These are phyloP conservation scores for Cataglyphis altisquamis DNA, from an alignment of 2,888 invertebrate species.

Conservation along the genomic window DNA sequence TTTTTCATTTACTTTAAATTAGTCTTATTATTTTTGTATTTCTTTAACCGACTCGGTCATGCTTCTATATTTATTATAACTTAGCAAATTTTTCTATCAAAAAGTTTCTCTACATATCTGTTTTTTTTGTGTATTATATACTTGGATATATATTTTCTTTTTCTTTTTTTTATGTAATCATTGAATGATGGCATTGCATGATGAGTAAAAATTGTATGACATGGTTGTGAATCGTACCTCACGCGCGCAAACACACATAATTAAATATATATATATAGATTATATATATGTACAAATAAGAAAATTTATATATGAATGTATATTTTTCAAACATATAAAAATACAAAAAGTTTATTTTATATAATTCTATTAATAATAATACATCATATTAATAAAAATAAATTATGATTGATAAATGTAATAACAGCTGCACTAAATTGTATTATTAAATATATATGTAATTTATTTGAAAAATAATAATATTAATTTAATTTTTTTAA, in stretches of 20 bases:
- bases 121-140: neutral
- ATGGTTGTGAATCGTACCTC: neutral
- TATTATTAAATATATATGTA: neutral
- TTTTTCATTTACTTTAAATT: neutral
- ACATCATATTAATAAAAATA: neutral
- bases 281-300: neutral
- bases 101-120: neutral
- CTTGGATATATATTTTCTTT: neutral
- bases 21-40: neutral
- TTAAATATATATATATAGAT: neutral
- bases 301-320: neutral
- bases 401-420: neutral
- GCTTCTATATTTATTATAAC: neutral
- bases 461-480: conserved; percentile 1
- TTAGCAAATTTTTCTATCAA: neutral
- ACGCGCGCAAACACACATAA: neutral
- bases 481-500: neutral
- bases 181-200: neutral
- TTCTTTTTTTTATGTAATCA: neutral
- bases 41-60: neutral
- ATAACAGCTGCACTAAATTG: neutral
- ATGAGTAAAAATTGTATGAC: neutral
- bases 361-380: neutral
- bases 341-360: neutral
- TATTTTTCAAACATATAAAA: conserved; percentile 1